Evolutionary conservation across 2,113 vertebrate genomes (phyloP), one percentile per base, ranked within the genome.

Genomic region (Paratilapia polleni): DNA sequence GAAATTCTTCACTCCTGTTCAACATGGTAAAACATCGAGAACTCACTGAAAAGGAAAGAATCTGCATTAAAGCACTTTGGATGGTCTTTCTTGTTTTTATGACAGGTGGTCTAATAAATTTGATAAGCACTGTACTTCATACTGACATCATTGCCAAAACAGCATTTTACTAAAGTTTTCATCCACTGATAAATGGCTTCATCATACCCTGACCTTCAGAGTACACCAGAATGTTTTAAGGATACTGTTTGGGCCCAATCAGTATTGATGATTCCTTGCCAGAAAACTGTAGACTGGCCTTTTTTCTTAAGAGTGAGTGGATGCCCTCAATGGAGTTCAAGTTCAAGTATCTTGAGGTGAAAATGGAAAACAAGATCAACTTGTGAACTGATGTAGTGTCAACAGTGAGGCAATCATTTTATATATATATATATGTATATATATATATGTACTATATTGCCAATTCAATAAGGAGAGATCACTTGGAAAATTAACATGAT

Each of bases 231-330:
- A 52, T 73, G 17, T 28, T 15, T 31, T 49, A 20, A 49, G 49
- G 43, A 28, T 15, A 49, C 66, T 28, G 43, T 43, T 43, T 66
- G 36, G 63, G 64, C 17, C 52, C 11, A 2, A 26, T 73, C 4
- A n/a, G 19, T 13, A 54, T 31, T 8, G 17, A 6, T 0, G 1
- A 31, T 3, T 52, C 11, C 11, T 47, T n/a, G 66, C 26, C 0
- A 54, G 11, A 73, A 73, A 73, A 73, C 68, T 54, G 43, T 20
- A 54, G 19, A 73, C 26, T 8, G 26, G 43, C 19, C 47, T 34
- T 34, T 28, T 14, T 47, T 0, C 47, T 73, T 73, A 73, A 47
- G n/a, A n/a, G 68, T 34, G 68, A 47, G 68, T 6, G 2, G 19
- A 4, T 34, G 11, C 19, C 26, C 68, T 73, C 5, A 34, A 26